Percentiles rank a stretch among this genome's conserved stretches.
These are phyloP conservation scores for Neofelis nebulosa DNA, from an alignment of 2,113 vertebrate genomes.

Conservation along the genomic window DNA sequence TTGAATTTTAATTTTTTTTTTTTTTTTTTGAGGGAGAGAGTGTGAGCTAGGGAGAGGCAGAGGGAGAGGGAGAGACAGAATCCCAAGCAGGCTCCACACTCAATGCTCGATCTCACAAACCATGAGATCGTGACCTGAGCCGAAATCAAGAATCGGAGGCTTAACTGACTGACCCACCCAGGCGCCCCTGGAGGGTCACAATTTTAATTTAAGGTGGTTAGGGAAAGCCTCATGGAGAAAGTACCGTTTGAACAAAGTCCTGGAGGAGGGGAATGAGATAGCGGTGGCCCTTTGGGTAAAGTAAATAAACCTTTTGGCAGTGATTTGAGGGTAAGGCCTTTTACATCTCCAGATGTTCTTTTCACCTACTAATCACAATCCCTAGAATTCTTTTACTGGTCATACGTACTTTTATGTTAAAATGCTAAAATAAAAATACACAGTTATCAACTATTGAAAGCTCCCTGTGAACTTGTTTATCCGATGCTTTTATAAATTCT, in stretches of 20 bases:
- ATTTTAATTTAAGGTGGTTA: background rate
- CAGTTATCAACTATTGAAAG: background rate
- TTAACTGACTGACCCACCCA: no score
- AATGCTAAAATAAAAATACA: background rate
- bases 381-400: background rate
- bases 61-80: no score
- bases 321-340: background rate
- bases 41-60: no score
- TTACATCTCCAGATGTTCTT: background rate
- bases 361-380: background rate
- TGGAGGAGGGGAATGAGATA: background rate
- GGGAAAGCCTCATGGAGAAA: background rate
- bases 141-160: no score
- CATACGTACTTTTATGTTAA: background rate
- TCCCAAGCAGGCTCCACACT: no score
- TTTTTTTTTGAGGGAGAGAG: no score
- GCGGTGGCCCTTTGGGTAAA: background rate
- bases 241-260: background rate
- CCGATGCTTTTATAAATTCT: background rate
- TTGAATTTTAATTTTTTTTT: no score
- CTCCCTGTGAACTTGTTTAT: background rate
- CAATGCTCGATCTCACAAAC: no score
- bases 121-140: no score
- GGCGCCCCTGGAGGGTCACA: no score
- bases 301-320: background rate